Conservation (phyloP, 92 coral and sea anemone genomes). For the Paramuricea clavata region DNA sequence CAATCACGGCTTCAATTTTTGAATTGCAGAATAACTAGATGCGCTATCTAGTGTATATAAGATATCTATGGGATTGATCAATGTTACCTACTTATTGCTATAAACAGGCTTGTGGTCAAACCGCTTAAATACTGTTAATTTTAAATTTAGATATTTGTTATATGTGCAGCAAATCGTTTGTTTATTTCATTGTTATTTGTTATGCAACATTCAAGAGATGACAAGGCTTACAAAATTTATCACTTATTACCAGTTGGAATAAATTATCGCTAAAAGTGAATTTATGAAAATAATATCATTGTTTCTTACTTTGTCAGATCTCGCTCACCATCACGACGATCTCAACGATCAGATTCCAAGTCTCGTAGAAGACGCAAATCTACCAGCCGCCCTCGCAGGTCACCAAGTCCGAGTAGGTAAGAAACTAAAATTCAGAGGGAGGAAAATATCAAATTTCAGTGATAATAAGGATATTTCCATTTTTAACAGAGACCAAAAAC, state of each 20-base stretch:
- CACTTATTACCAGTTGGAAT: too few species aligned
- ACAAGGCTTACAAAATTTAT: too few species aligned
- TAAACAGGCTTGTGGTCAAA: background rate
- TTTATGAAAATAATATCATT: background rate
- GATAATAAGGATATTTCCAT: background rate
- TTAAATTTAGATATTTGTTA: too few species aligned
- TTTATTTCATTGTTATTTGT: too few species aligned
- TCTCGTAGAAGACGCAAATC: constrained; percentile 79
- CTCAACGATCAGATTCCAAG: constrained; percentile 78
- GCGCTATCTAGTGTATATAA: too few species aligned
- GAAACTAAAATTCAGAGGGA: background rate
- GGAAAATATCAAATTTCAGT: too few species aligned
- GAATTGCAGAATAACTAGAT: too few species aligned
- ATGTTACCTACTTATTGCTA: background rate
- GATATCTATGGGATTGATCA: too few species aligned
- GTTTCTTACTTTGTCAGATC: constrained; percentile 8
- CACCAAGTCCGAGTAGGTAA: constrained; percentile 46
- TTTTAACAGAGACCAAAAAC: constrained; percentile 69
- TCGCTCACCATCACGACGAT: constrained; percentile 53
- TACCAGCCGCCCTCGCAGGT: constrained; percentile 36
- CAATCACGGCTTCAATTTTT: too few species aligned
- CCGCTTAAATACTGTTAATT: too few species aligned
- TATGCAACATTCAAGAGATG: background rate
- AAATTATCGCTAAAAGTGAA: too few species aligned
- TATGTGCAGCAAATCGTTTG: too few species aligned